Evolutionary conservation across 1,140 invertebrate species (phyloP).

Genomic region (Eurosta solidaginis): DNA sequence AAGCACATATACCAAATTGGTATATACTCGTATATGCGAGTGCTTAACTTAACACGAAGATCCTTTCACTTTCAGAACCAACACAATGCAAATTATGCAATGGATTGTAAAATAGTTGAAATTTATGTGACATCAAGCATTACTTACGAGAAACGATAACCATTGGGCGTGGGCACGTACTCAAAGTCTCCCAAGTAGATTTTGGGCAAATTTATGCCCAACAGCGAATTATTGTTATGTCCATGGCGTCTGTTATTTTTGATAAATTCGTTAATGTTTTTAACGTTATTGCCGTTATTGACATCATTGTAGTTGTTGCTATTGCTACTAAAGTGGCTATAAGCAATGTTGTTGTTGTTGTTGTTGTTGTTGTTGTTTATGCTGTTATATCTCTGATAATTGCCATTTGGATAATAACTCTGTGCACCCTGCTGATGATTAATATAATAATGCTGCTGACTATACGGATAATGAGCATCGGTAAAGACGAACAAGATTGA

Average conservation of each 20-base stretch:
- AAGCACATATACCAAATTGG: no score
- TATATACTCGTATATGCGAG: no score
- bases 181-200: constrained; percentile 50
- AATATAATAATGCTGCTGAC: neutral
- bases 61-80: neutral
- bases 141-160: constrained; percentile 50
- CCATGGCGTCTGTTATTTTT: neutral
- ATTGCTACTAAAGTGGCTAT: no score
- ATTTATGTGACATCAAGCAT: neutral
- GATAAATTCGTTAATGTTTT: neutral
- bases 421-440: neutral
- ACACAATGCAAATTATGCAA: neutral
- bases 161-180: constrained; percentile 48
- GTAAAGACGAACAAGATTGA: neutral
- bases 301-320: neutral
- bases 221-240: neutral
- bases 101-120: neutral
- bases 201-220: constrained; percentile 51
- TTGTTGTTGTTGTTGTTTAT: neutral
- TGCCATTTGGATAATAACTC: neutral
- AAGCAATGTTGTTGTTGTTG: neutral
- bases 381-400: neutral
- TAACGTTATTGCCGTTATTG: neutral
- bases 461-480: neutral
- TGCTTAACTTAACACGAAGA: no score